A percentile compares a stretch with the other conserved stretches of the same genome.
Evolutionary conservation across 2,888 invertebrate species (phyloP).

Genomic region (Thumatha senex): DNA sequence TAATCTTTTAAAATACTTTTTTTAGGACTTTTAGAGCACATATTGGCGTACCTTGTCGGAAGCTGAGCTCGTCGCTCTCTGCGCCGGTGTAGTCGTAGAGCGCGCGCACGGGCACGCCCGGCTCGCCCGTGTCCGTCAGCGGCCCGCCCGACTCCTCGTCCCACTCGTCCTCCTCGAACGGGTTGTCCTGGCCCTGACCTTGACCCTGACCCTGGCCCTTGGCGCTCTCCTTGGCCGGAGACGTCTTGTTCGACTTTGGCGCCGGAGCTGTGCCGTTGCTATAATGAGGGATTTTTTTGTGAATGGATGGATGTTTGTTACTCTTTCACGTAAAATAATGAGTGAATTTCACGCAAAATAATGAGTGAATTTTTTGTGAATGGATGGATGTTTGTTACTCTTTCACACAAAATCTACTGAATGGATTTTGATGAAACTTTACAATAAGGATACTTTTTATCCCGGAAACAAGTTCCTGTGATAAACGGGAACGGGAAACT

Average conservation of each 20-base stretch:
- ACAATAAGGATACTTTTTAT: too few relatives aligned
- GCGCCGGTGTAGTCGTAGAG: constrained; percentile 98
- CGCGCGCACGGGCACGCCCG: constrained; percentile 96
- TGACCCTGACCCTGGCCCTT: constrained; percentile 66
- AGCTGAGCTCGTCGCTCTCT: constrained; percentile 98
- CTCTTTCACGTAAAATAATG: too few relatives aligned
- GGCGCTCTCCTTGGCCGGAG: constrained; percentile 62
- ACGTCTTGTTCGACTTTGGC: constrained; percentile 67
- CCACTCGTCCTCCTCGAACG: constrained; percentile 93
- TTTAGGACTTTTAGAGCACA: too few relatives aligned
- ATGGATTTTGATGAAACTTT: too few relatives aligned
- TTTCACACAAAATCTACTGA: too few relatives aligned
- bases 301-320: too few relatives aligned
- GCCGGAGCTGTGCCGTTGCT: constrained; percentile 74
- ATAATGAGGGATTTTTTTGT: constrained; percentile 21
- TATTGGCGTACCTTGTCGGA: constrained; percentile 96
- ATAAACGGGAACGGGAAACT: too few relatives aligned
- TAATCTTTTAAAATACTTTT: too few relatives aligned
- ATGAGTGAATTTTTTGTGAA: too few relatives aligned
- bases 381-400: too few relatives aligned
- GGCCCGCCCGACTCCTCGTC: constrained; percentile 93
- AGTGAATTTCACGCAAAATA: background rate
- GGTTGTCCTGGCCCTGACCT: constrained; percentile 86
- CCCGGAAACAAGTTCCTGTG: too few relatives aligned
- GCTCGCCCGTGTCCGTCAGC: constrained; percentile 95